Conservation (phyloP, 2,113 vertebrate genomes). For the Nothoprocta perdicaria region DNA sequence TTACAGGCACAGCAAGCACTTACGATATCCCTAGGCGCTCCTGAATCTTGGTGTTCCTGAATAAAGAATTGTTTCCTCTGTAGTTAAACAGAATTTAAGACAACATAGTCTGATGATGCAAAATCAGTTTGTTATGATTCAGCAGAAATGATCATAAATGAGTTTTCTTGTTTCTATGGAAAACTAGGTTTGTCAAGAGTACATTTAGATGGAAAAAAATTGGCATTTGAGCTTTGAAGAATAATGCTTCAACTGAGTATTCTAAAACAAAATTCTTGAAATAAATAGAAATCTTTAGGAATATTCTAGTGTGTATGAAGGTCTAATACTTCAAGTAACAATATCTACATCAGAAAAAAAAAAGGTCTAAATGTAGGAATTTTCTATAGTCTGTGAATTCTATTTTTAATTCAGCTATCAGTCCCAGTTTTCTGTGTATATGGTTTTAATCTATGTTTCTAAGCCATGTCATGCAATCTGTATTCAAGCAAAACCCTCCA, state of each 20-base stretch:
- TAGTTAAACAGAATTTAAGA: background rate
- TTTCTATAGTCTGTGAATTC: background rate
- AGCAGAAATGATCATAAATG: background rate
- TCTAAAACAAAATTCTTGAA: background rate
- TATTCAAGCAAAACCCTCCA: background rate
- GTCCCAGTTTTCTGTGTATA: background rate
- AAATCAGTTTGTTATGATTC: background rate
- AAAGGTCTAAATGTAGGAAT: background rate
- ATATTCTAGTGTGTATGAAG: background rate
- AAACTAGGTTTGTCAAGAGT: background rate
- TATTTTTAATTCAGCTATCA: background rate
- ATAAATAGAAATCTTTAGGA: background rate
- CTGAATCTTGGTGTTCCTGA: background rate
- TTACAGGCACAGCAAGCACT: background rate
- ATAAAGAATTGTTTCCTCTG: conserved; percentile 9
- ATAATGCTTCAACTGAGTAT: background rate
- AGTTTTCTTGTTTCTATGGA: background rate
- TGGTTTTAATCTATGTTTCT: background rate
- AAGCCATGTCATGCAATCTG: background rate
- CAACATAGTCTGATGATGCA: background rate
- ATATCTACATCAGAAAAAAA: background rate
- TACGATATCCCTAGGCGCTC: background rate
- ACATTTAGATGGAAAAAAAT: background rate
- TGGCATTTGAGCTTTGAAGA: background rate
- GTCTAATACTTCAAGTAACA: background rate